Evolutionary conservation across 2,888 invertebrate species (phyloP).

Genomic region (Lasioglossum zephyrum): DNA sequence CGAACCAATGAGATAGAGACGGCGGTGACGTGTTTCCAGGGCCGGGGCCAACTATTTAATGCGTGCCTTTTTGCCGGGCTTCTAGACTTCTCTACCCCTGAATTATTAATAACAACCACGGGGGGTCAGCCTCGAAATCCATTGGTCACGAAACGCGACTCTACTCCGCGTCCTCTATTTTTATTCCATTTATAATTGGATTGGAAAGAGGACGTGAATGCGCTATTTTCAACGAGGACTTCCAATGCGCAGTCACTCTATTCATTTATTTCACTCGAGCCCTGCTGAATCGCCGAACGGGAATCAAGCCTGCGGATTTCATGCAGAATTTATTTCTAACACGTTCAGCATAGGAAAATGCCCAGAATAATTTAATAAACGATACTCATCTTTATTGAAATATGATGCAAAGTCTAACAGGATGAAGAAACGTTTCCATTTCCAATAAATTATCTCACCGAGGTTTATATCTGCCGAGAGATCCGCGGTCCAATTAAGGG

Average conservation of each 20-base stretch:
- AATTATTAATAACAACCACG: slow-evolving; percentile 8
- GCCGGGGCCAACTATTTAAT: slow-evolving; percentile 29
- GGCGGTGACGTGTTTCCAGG: slow-evolving; percentile 24
- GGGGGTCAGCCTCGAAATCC: background rate
- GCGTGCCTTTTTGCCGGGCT: slow-evolving; percentile 28
- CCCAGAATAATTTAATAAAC: background rate
- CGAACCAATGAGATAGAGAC: slow-evolving; percentile 33
- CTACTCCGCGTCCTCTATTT: background rate
- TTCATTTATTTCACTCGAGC: background rate
- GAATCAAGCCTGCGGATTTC: background rate
- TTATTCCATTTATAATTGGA: slow-evolving; percentile 7
- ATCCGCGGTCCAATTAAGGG: background rate
- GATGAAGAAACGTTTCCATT: background rate
- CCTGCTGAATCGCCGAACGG: background rate
- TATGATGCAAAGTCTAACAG: background rate
- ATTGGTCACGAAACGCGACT: slow-evolving; percentile 5
- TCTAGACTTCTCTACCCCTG: slow-evolving; percentile 1
- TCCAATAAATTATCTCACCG: no score
- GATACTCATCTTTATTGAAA: background rate
- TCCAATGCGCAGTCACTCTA: background rate
- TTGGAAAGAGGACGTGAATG: background rate
- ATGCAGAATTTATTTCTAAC: background rate
- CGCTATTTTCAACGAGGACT: background rate
- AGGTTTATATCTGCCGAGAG: background rate
- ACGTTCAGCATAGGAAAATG: background rate